Base-by-base conservation (phyloP, 2,888 invertebrate genomes). In the Lymantria monacha region DNA sequence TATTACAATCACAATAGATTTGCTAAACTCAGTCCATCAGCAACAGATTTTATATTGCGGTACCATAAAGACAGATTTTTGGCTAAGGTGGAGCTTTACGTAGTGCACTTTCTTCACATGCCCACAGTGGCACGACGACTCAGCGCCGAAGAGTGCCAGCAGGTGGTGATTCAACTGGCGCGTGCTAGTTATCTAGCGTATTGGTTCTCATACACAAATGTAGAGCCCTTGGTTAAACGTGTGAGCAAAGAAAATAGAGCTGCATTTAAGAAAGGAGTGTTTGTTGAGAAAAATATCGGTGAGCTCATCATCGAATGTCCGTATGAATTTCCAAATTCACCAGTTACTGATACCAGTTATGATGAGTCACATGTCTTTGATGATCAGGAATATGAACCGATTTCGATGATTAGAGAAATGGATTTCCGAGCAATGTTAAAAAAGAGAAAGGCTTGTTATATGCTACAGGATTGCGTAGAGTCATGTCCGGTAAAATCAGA, bases 201-300 rank as follows among this genome's bases (percentile, higher is more conserved):
- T 36, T 76, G 74, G 71, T 81, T 85, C 49, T 50, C 69, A 1
- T 85, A 81, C 48, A 71, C 78, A 59, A 61, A 53, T 9, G 73
- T 81, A 0, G 83, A 85, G 54, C 78, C 79, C 1, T 58, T 83
- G 0, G 58, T 84, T 11, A 82, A 79, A 56, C 64, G 72, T n/a
- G 40, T 84, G 1, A 64, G 55, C 1, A 50, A 53, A 0, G 55
- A 73, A 2, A 76, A 77, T 15, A 68, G 79, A 57, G 49, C 63
- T 0, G 49, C 55, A 0, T 70, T 84, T 13, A 81, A 78, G 48
- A 81, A 82, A 55, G 59, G 55, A 47, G 56, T 84, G 14, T 84
- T 84, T 47, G 70, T 79, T n/a, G 70, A 75, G 0, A 83, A 81
- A 51, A 51, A 59, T 31, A 12, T 81, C 1, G 80, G 74, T 0